Evolutionary conservation across 2,113 vertebrate genomes (phyloP).

Genomic region (Montifringilla adamsi): DNA sequence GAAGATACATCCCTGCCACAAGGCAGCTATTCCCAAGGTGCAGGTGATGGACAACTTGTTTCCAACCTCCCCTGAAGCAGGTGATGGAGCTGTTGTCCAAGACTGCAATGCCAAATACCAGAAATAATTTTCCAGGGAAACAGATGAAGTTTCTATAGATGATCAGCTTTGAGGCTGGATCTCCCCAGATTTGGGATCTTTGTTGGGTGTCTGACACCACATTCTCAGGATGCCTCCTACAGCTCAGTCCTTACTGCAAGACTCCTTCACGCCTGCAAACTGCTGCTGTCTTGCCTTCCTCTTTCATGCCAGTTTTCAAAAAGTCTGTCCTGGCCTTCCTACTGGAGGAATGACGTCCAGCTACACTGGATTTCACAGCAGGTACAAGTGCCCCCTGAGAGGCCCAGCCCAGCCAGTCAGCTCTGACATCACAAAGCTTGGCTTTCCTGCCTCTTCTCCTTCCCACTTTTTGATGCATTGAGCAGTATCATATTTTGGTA

Average conservation of each 20-base stretch:
- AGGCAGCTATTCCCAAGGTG: neutral
- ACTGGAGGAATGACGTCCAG: neutral
- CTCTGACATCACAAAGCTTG: neutral
- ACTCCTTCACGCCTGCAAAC: neutral
- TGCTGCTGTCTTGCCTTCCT: neutral
- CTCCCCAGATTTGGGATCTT: neutral
- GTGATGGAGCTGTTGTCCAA: neutral
- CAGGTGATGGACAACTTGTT: neutral
- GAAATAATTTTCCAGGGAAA: neutral
- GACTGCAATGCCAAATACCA: neutral
- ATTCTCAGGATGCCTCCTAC: neutral
- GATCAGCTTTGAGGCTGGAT: neutral
- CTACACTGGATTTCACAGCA: neutral
- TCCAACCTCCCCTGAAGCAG: neutral
- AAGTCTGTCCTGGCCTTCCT: neutral
- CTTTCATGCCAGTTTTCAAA: neutral
- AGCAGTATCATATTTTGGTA: rapidly evolving
- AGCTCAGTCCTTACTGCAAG: neutral
- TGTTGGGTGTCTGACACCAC: neutral
- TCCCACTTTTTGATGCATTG: neutral
- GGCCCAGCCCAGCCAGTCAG: neutral
- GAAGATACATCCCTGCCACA: rapidly evolving
- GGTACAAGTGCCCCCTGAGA: neutral
- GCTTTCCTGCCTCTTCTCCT: neutral
- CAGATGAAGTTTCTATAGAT: neutral